phyloP scores from a whole-genome alignment of 2,888 invertebrate species.

The Andrena trimmerana region DNA sequence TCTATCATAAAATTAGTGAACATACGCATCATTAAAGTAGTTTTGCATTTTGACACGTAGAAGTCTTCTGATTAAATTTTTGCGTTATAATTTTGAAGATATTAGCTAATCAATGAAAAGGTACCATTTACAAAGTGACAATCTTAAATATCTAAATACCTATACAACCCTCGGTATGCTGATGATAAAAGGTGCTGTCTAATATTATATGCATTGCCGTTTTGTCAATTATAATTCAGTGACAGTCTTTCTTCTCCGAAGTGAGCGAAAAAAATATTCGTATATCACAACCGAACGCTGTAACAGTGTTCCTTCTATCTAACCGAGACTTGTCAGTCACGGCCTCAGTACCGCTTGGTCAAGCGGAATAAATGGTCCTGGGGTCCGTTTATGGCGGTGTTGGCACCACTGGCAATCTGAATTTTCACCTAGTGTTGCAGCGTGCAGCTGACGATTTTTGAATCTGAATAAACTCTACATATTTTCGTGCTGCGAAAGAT shows the following conservation, averaged over 20 bases:
- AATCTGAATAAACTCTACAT: constrained; percentile 23
- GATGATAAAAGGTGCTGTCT: background rate
- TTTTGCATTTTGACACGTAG: too few species aligned
- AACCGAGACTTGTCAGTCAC: constrained; percentile 60
- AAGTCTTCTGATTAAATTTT: background rate
- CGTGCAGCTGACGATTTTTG: constrained; percentile 22
- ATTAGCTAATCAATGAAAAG: background rate
- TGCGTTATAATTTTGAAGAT: background rate
- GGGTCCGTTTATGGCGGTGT: constrained; percentile 63
- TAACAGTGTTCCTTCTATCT: constrained; percentile 44
- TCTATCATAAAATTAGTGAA: background rate
- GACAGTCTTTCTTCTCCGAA: background rate
- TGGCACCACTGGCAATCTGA: constrained; percentile 22
- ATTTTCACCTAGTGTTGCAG: constrained; percentile 3
- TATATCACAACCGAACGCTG: constrained; percentile 12
- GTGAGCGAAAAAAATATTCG: constrained; percentile 1
- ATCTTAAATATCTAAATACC: too few species aligned
- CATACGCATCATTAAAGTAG: too few species aligned
- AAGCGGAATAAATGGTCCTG: constrained; percentile 70
- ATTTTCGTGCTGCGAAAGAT: constrained; percentile 3
- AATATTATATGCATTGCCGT: background rate
- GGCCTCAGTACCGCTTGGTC: constrained; percentile 56
- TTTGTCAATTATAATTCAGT: background rate
- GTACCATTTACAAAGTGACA: background rate
- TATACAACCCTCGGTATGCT: background rate